phyloP scores from a whole-genome alignment of 2,888 invertebrate species.

The Dicyrtoma fusca region DNA sequence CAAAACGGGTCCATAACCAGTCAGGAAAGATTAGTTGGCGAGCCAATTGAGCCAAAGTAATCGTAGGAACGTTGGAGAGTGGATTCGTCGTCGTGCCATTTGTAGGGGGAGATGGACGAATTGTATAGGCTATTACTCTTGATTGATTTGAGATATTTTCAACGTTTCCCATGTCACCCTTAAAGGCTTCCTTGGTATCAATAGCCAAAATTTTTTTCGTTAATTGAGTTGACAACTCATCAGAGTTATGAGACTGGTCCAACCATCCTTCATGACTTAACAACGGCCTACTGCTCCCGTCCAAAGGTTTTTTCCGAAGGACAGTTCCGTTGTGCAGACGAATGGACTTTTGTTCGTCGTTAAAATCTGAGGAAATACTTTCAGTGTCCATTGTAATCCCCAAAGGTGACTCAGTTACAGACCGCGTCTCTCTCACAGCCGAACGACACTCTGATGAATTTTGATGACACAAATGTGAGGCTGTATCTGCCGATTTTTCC shows the following conservation, averaged over 20 bases:
- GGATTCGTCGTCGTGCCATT: slow-evolving; percentile 9
- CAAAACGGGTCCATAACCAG: slow-evolving; percentile 52
- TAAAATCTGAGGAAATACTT: slow-evolving; percentile 16
- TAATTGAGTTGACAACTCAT: slow-evolving; percentile 9
- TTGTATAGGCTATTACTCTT: slow-evolving; percentile 36
- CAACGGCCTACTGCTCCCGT: not conserved
- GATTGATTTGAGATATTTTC: slow-evolving; percentile 33
- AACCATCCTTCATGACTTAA: not conserved
- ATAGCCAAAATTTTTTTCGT: slow-evolving; percentile 27
- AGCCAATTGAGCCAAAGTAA: slow-evolving; percentile 52
- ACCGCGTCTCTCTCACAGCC: not conserved
- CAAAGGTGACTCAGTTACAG: not conserved
- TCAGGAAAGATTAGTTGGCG: slow-evolving; percentile 51
- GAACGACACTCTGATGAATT: slow-evolving; percentile 36
- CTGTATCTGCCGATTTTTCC: not conserved
- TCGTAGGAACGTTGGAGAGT: slow-evolving; percentile 42
- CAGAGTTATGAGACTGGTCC: slow-evolving; percentile 3
- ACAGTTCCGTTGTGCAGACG: slow-evolving; percentile 39
- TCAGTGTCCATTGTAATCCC: not conserved
- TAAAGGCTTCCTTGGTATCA: slow-evolving; percentile 4
- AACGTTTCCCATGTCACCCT: slow-evolving; percentile 9
- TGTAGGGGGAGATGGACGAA: slow-evolving; percentile 18
- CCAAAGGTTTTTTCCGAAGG: slow-evolving; percentile 18
- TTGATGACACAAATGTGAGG: slow-evolving; percentile 33
- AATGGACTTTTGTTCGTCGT: slow-evolving; percentile 14